A percentile compares a stretch with the other conserved stretches of the same genome.
These are phyloP conservation scores for Antennarius striatus DNA, from an alignment of 2,113 vertebrate genomes.

Conservation along the genomic window DNA sequence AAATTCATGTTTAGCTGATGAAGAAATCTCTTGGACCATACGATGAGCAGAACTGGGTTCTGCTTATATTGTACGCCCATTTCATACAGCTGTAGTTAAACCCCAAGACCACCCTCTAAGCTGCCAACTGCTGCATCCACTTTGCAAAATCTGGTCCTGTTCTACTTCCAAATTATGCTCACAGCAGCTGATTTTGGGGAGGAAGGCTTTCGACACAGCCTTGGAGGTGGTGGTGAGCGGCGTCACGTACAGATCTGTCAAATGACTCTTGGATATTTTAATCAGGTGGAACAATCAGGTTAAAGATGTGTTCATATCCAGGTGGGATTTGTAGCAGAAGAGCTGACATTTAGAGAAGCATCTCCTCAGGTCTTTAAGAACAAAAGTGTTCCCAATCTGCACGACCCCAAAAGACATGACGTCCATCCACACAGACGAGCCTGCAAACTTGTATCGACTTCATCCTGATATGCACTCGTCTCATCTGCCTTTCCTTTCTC, in stretches of 20 bases:
- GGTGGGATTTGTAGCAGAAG: too few relatives aligned
- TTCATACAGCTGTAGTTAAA: slow-evolving; percentile 40
- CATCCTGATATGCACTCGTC: slow-evolving; percentile 6
- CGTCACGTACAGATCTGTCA: background rate
- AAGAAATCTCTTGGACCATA: slow-evolving; percentile 1
- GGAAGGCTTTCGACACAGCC: slow-evolving; percentile 11
- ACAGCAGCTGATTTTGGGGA: slow-evolving; percentile 22
- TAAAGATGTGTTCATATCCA: too few relatives aligned
- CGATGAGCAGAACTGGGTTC: slow-evolving; percentile 16
- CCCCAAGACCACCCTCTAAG: slow-evolving; percentile 24
- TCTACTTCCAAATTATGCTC: slow-evolving; percentile 24
- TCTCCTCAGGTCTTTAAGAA: background rate
- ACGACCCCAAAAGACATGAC: slow-evolving; percentile 11
- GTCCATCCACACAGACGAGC: slow-evolving; percentile 9
- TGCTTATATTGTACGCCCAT: slow-evolving; percentile 8
- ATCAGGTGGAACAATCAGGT: too few relatives aligned
- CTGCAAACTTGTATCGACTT: slow-evolving; percentile 20
- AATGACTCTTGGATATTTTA: too few relatives aligned
- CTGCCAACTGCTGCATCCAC: slow-evolving; percentile 13
- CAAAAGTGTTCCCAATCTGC: slow-evolving; percentile 1
- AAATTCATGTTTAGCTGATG: background rate
- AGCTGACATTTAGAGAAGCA: too few relatives aligned
- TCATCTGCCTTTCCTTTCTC: slow-evolving; percentile 25
- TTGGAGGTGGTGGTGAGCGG: background rate
- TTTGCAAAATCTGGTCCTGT: slow-evolving; percentile 33